Conservation (phyloP, 2,888 invertebrate genomes). For the Archips crataeganus region DNA sequence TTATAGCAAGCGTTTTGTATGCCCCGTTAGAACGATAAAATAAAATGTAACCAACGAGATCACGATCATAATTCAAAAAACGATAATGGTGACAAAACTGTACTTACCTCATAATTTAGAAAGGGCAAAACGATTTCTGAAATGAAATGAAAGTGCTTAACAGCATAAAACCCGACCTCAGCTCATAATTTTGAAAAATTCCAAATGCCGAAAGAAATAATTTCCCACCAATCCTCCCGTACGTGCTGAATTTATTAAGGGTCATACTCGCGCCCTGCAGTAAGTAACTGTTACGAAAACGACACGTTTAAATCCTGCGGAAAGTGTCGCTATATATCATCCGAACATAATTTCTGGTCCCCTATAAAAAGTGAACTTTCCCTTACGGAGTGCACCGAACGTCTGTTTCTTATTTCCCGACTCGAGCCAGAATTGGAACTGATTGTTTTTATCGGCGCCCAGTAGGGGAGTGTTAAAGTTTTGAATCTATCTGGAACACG, state of each 20-base stretch:
- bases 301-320: constrained; percentile 79
- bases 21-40: background rate
- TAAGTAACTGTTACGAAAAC: constrained; percentile 77
- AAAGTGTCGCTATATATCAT: constrained; percentile 81
- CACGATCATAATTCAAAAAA: constrained; percentile 1
- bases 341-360: constrained; percentile 76
- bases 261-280: constrained; percentile 72
- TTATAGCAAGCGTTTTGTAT: background rate
- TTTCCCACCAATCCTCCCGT: constrained; percentile 71
- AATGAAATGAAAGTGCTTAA: constrained; percentile 31
- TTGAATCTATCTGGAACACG: constrained; percentile 72
- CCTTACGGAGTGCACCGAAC: constrained; percentile 48
- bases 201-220: constrained; percentile 54
- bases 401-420: constrained; percentile 80
- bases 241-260: constrained; percentile 81
- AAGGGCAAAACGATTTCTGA: constrained; percentile 10
- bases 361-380: constrained; percentile 78
- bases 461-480: constrained; percentile 63
- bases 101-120: constrained; percentile 2
- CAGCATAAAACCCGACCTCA: constrained; percentile 30
- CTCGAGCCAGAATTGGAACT: constrained; percentile 64
- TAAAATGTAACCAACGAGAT: background rate
- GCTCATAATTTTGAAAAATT: constrained; percentile 36
- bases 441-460: constrained; percentile 79
- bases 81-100: constrained; percentile 12